phyloP scores from a whole-genome alignment of 1,140 invertebrate genomes.

The Bombus affinis region DNA sequence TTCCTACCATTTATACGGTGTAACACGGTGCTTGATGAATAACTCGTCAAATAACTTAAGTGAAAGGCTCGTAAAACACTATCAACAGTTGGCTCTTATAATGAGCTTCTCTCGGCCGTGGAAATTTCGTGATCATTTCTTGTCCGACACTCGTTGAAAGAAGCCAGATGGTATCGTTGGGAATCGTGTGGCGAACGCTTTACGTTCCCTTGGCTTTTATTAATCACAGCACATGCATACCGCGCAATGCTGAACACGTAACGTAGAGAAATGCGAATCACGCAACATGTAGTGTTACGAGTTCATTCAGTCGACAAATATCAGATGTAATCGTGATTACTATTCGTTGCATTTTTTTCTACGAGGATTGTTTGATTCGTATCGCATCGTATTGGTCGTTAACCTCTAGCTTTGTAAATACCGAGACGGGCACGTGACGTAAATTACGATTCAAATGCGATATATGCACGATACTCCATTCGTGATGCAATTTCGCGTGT shows the following conservation, averaged over 20 bases:
- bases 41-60: slow-evolving; percentile 10
- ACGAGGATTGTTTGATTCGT: background rate
- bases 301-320: slow-evolving; percentile 40
- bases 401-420: slow-evolving; percentile 3
- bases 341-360: background rate
- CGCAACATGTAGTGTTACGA: slow-evolving; percentile 3
- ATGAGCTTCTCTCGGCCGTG: background rate
- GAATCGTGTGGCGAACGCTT: slow-evolving; percentile 13
- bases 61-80: background rate
- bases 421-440: background rate
- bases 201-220: slow-evolving; percentile 30
- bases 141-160: slow-evolving; percentile 13
- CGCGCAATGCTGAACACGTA: slow-evolving; percentile 35
- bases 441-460: background rate
- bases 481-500: background rate
- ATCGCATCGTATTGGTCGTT: background rate
- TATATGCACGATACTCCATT: background rate
- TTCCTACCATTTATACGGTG: slow-evolving; percentile 33
- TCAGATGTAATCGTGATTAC: background rate
- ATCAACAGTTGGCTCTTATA: slow-evolving; percentile 14
- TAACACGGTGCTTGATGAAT: slow-evolving; percentile 40
- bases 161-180: slow-evolving; percentile 19
- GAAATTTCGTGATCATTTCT: slow-evolving; percentile 30
- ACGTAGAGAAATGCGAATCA: slow-evolving; percentile 29
- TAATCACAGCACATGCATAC: slow-evolving; percentile 32